Evolutionary conservation across 1,140 invertebrate genomes (phyloP).

Genomic region (Globodera rostochiensis): DNA sequence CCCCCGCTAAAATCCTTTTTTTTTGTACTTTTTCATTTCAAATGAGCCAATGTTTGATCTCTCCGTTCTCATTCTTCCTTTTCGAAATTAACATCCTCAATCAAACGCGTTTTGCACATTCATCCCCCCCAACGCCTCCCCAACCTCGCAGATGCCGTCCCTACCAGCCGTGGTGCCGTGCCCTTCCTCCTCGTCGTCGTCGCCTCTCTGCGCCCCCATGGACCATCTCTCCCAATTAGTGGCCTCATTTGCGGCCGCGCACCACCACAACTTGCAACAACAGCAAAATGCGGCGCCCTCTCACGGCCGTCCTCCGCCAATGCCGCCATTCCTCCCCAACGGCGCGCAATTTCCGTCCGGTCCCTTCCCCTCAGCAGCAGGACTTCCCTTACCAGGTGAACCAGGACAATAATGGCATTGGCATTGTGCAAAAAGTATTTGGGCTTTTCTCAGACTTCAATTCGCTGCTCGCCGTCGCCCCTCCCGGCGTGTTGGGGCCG

Average conservation of each 20-base stretch:
- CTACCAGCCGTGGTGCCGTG: not conserved
- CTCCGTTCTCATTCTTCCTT: not conserved
- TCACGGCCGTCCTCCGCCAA: not conserved
- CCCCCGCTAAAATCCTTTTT: not conserved
- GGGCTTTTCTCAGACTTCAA: not conserved
- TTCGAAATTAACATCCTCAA: too few species aligned
- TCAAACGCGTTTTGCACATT: too few species aligned
- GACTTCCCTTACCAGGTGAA: not conserved
- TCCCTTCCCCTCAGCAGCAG: not conserved
- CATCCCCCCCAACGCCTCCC: too few species aligned
- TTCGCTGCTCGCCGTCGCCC: not conserved
- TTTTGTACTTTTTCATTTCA: too few species aligned
- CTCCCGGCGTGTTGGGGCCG: not conserved
- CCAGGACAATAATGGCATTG: not conserved
- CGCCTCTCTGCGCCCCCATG: not conserved
- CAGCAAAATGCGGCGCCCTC: not conserved
- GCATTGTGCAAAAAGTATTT: not conserved
- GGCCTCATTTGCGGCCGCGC: not conserved
- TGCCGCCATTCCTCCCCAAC: not conserved
- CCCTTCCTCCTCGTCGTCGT: not conserved
- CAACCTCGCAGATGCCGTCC: not conserved
- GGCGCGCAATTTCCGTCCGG: not conserved
- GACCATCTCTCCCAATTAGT: slow-evolving; percentile 1
- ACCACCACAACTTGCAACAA: not conserved
- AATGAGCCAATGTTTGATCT: not conserved